phyloP scores from a whole-genome alignment of 2,888 invertebrate species.

The Acanthococcus lagerstroemiae region DNA sequence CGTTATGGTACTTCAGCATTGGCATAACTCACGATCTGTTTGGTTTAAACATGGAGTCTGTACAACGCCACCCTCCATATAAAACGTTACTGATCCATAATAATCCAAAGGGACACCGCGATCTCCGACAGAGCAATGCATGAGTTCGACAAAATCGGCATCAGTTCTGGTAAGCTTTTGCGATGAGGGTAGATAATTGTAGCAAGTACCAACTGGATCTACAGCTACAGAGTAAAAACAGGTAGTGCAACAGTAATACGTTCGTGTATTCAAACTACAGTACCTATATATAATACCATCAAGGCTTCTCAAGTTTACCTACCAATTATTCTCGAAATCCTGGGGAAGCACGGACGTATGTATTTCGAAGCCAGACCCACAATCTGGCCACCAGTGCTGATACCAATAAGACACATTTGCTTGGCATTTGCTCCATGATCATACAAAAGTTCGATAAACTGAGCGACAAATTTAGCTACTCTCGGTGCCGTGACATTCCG shows the following conservation, averaged over 20 bases:
- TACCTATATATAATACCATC: too few relatives aligned
- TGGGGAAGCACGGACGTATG: too few relatives aligned
- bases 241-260: neutral
- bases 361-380: too few relatives aligned
- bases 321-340: too few relatives aligned
- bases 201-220: neutral
- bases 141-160: constrained; percentile 3
- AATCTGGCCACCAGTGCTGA: neutral
- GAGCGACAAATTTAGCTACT: too few relatives aligned
- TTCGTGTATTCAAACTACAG: neutral
- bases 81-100: neutral
- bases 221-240: constrained; percentile 1
- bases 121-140: constrained; percentile 1
- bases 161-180: neutral
- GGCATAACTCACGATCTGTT: too few relatives aligned
- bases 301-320: too few relatives aligned
- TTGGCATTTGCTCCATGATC: too few relatives aligned
- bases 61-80: neutral
- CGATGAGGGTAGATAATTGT: neutral
- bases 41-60: neutral
- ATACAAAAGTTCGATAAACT: too few relatives aligned
- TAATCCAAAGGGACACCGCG: neutral
- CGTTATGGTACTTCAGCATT: too few relatives aligned
- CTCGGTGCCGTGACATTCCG: too few relatives aligned
- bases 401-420: neutral